Evolutionary conservation across 2,113 vertebrate genomes (phyloP), one percentile per base, ranked within the genome.

Genomic region (Apistogramma diplotaenia): DNA sequence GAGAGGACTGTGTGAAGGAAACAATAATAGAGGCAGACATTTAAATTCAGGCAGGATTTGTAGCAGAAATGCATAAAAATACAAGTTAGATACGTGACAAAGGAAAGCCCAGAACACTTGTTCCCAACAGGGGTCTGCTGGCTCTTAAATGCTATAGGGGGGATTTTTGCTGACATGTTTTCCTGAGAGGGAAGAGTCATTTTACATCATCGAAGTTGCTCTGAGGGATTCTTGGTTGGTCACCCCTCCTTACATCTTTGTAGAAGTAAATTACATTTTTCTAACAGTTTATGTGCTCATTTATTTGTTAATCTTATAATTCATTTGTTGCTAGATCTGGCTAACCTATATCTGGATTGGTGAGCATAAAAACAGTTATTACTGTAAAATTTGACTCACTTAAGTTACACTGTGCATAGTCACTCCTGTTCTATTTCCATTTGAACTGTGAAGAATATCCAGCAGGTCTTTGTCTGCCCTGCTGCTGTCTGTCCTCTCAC

Each of bases 1-100:
- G 13, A 99, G 92, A 18, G 97, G 96, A 85, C 98, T 99, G 92
- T 15, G 67, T 55, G 75, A 87, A 82, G 86, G 10, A 86, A 46
- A 90, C 70, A 78, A 56, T 12, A 49, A 29, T 29, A 5, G 62
- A 70, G 2, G 40, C 46, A 70, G 62, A 70, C 4, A 70, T 70
- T 49, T 49, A 25, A 49, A 70, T 25, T 70, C 62, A 49, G 19
- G 18, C 16, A 51, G 43, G 16, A 49, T 46, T 2, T 2, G 16
- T 15, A 21, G 2, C 8, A 40, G 10, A 76, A 55, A 59, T 49
- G 16, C 43, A 49, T 70, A n/a, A 70, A 29, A 55, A 49, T 19
- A 29, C 23, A 70, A 23, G 23, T 49, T 29, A 18, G 46, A 29
- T 4, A 31, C 2, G 40, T 19, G 25, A 70, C 40, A n/a, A 70